A percentile compares a stretch with the other conserved stretches of the same genome.
These are phyloP conservation scores for Bujurquina vittata DNA, from an alignment of 2,113 vertebrate genomes.

Conservation along the genomic window DNA sequence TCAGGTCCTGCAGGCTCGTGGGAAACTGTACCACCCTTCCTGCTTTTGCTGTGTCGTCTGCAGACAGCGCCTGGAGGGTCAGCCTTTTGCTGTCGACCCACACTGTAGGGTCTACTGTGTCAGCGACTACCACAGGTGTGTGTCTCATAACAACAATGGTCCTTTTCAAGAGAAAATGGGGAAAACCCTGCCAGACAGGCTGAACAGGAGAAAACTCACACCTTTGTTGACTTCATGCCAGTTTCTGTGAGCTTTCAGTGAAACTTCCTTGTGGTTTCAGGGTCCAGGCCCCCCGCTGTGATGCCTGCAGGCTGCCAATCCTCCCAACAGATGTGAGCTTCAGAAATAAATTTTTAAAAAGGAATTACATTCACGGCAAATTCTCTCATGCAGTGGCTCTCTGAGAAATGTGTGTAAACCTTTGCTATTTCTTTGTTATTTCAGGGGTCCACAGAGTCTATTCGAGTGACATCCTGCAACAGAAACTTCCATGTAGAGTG, in stretches of 20 bases:
- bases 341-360: not conserved
- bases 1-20: slow-evolving; percentile 92
- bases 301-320: slow-evolving; percentile 59
- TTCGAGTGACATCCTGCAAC: slow-evolving; percentile 88
- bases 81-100: slow-evolving; percentile 88
- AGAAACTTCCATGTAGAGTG: slow-evolving; percentile 90
- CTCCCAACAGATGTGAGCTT: slow-evolving; percentile 65
- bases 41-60: slow-evolving; percentile 93
- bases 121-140: slow-evolving; percentile 91
- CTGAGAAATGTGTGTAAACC: not conserved
- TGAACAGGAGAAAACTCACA: slow-evolving; percentile 13
- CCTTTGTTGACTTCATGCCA: not conserved
- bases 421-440: slow-evolving; percentile 1
- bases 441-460: slow-evolving; percentile 89
- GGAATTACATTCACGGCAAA: not conserved
- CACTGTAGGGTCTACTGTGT: slow-evolving; percentile 91
- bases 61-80: slow-evolving; percentile 87
- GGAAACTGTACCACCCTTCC: slow-evolving; percentile 90
- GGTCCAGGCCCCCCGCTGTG: slow-evolving; percentile 62
- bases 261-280: slow-evolving; percentile 52
- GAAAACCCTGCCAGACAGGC: slow-evolving; percentile 17
- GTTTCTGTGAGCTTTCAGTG: slow-evolving; percentile 21
- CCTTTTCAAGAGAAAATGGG: not conserved
- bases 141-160: not conserved
- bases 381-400: not conserved